Evolutionary conservation across 2,797 vertebrate species (phyloP).

Genomic region (Corythornis leucogaster): DNA sequence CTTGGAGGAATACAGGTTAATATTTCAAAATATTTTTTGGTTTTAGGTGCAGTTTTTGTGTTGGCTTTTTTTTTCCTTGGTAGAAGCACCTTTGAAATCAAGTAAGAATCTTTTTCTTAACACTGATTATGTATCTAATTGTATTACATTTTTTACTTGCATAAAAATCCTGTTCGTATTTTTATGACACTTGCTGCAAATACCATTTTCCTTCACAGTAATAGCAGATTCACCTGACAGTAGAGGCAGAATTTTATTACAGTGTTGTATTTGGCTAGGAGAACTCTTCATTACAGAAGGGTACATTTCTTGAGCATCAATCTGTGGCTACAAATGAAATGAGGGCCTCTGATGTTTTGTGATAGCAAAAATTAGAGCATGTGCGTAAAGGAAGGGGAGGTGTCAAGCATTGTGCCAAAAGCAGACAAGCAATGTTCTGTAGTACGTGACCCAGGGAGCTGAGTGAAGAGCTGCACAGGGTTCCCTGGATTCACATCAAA

Average conservation of each 20-base stretch:
- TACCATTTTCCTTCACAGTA: background rate
- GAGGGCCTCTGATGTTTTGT: background rate
- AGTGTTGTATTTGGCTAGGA: background rate
- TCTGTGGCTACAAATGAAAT: background rate
- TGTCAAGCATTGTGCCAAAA: background rate
- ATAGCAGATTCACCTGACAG: fast-evolving
- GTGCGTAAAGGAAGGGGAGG: background rate
- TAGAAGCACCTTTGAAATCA: background rate
- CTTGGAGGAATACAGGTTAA: background rate
- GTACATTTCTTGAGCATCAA: background rate
- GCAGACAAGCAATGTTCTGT: background rate
- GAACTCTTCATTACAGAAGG: background rate
- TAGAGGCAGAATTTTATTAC: background rate
- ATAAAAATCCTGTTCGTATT: background rate
- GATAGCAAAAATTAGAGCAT: background rate
- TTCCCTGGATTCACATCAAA: conserved; percentile 54
- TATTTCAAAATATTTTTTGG: background rate
- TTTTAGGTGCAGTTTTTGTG: background rate
- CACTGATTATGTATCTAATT: background rate
- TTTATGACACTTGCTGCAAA: background rate
- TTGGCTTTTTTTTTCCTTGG: background rate
- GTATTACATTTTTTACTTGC: background rate
- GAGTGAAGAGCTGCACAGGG: background rate
- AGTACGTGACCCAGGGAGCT: background rate
- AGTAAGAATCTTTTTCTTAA: background rate